Evolutionary conservation across 1,140 invertebrate species (phyloP).

Genomic region (Cherax destructor): DNA sequence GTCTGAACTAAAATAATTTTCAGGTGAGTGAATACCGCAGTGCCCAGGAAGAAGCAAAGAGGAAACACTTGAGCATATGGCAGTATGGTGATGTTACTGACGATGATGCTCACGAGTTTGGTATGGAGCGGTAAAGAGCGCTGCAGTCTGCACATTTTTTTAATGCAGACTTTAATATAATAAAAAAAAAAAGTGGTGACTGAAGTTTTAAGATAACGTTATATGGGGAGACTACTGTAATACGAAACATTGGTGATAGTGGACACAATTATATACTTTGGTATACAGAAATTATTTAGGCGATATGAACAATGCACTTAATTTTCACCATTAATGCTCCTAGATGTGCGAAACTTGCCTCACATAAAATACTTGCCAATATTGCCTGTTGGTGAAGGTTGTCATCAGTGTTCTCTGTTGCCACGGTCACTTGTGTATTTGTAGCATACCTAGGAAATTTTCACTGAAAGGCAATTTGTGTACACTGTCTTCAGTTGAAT

Average conservation of each 20-base stretch:
- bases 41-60: conserved; percentile 90
- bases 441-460: neutral
- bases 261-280: neutral
- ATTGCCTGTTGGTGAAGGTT: neutral
- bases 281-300: neutral
- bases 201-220: neutral
- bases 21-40: conserved; percentile 87
- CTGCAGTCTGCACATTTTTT: neutral
- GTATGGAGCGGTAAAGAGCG: conserved; percentile 74
- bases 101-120: conserved; percentile 95
- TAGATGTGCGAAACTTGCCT: neutral
- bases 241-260: neutral
- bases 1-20: conserved; percentile 29
- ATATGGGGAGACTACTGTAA: neutral
- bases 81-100: conserved; percentile 96
- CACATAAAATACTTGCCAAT: neutral
- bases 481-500: neutral
- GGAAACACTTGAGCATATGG: conserved; percentile 92
- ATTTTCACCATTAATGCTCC: neutral
- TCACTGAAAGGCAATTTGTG: neutral
- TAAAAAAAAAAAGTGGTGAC: neutral
- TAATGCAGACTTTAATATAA: neutral
- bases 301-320: neutral
- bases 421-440: conserved; percentile 8
- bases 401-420: conserved; percentile 1